Evolutionary conservation across 2,113 vertebrate species (phyloP), one percentile per base, ranked within the genome.

Genomic region (Anser cygnoides): DNA sequence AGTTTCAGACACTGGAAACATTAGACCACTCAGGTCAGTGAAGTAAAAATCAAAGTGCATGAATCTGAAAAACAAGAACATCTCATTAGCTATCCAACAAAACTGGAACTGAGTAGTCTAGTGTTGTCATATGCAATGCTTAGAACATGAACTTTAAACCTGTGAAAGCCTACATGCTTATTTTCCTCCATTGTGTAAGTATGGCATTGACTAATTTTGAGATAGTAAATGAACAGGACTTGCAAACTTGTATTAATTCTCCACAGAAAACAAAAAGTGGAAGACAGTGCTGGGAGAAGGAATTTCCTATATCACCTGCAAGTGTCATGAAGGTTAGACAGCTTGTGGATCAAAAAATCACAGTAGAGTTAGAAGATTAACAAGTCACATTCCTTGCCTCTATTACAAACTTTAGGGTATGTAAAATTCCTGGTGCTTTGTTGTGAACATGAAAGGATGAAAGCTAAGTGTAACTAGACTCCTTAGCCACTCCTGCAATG

Each of bases 101-200:
- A 12, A 70, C 16, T 22, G 39, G 39, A 87, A 71, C 6, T 19
- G 10, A 1, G 6, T 65, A 77, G 26, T 22, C 13, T 16, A 61
- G 12, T 9, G 54, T 57, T 66, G 23, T 29, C 18, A 52, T 2
- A 74, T 1, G 3, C 7, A 44, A 3, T 37, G 4, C 10, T 54
- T 41, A 3, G 16, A 85, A 59, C 3, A 39, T 9, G 37, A 78
- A 58, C 14, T 37, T 71, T 11, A 66, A 13, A 74, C 29, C 10
- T 35, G 15, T 0, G 2, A 4, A 81, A 81, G 21, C 3, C 3
- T 5, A 58, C 9, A 59, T 0, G 1, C 17, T 39, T n/a, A 1
- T 33, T 73, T 89, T 37, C 13, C 13, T 43, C 33, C 7, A 15
- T 9, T 35, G 35, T 28, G 23, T 37, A 89, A 80, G 65, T 25